Percentiles rank a stretch among this genome's conserved stretches.
Conservation (phyloP, 2,797 vertebrate species). For the Neostethus bicornis region DNA sequence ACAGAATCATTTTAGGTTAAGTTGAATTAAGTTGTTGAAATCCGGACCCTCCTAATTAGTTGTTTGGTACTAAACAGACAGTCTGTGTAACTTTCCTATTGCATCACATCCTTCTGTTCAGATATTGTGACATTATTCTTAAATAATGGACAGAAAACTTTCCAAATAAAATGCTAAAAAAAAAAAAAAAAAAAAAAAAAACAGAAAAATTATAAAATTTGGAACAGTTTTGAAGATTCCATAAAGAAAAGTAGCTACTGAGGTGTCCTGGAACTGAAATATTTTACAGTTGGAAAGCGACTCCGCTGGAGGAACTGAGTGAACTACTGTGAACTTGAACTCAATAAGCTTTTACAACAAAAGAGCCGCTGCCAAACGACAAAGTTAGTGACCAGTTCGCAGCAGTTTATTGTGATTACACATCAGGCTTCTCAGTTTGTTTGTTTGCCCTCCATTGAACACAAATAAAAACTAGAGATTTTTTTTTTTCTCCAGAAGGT, state of each 20-base stretch:
- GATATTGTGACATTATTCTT: too few relatives aligned
- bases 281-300: neutral
- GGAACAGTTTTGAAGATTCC: too few relatives aligned
- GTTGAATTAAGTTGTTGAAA: neutral
- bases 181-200: too few relatives aligned
- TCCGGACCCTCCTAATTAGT: neutral
- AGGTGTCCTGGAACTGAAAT: neutral
- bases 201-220: too few relatives aligned
- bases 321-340: neutral
- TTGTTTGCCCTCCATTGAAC: neutral
- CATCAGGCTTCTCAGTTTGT: neutral
- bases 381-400: neutral
- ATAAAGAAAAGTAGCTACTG: neutral
- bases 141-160: too few relatives aligned
- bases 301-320: neutral
- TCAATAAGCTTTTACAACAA: neutral
- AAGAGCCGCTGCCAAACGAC: neutral
- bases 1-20: constrained; percentile 7
- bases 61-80: neutral
- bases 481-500: neutral
- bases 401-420: neutral
- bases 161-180: too few relatives aligned
- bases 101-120: too few relatives aligned
- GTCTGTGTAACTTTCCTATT: too few relatives aligned
- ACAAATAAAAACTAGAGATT: neutral